These are phyloP conservation scores for Elaphurus davidianus DNA, from an alignment of 2,113 vertebrate genomes.

Conservation along the genomic window DNA sequence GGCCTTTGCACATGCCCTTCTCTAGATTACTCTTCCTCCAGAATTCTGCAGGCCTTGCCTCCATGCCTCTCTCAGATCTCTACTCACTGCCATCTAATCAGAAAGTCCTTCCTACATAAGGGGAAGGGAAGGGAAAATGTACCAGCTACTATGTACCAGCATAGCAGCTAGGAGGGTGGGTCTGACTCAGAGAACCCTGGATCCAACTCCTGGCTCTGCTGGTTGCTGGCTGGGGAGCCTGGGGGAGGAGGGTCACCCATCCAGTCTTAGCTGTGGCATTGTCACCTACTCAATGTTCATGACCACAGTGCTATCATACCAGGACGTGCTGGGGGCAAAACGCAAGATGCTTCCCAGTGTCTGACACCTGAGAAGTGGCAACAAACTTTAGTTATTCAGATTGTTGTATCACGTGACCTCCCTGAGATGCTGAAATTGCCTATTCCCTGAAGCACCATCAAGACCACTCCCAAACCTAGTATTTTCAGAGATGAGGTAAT, in stretches of 20 bases:
- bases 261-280: neutral
- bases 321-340: neutral
- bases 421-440: neutral
- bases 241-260: no score
- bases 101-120: neutral
- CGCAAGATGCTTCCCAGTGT: no score
- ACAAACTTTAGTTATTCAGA: neutral
- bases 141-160: no score
- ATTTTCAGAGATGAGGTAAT: neutral
- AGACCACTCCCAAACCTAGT: neutral
- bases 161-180: neutral
- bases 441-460: neutral
- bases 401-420: fast-evolving
- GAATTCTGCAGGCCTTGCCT: neutral
- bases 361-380: neutral
- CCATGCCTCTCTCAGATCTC: neutral
- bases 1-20: neutral
- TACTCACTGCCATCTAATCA: neutral
- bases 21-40: neutral
- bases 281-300: fast-evolving
- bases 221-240: neutral
- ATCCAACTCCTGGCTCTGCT: neutral
- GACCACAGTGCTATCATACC: fast-evolving
- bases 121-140: neutral
- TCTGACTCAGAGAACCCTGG: neutral